phyloP scores from a whole-genome alignment of 2,113 vertebrate genomes.

The Physeter macrocephalus region DNA sequence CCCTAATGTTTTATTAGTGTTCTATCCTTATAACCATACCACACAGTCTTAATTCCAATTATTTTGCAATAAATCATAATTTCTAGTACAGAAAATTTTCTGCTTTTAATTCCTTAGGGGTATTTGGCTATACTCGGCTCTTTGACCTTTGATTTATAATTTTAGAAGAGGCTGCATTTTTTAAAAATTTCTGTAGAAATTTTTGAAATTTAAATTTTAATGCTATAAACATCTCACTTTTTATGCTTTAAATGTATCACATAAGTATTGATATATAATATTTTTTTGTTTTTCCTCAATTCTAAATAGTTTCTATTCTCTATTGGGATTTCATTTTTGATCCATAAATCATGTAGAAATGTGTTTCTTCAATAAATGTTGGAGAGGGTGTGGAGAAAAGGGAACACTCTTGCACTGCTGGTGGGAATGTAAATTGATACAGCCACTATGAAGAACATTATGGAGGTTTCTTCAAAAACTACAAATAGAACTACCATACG shows the following conservation, averaged over 20 bases:
- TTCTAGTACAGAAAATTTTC: background rate
- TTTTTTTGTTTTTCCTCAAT: background rate
- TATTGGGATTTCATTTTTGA: background rate
- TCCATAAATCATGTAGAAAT: background rate
- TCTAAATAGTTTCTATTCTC: too few relatives aligned
- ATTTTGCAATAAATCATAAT: background rate
- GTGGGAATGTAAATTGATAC: too few relatives aligned
- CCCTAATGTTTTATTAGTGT: background rate
- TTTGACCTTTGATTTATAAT: background rate
- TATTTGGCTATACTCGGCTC: background rate
- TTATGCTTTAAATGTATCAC: background rate
- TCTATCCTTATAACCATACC: background rate
- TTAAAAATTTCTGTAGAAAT: background rate
- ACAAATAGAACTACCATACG: too few relatives aligned
- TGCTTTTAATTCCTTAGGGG: background rate
- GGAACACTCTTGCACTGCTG: too few relatives aligned
- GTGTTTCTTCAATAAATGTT: background rate
- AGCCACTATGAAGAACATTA: too few relatives aligned
- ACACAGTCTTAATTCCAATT: background rate
- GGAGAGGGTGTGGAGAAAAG: too few relatives aligned
- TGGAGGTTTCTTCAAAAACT: too few relatives aligned
- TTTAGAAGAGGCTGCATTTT: background rate
- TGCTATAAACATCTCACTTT: background rate
- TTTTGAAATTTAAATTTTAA: background rate
- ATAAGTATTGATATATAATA: background rate